A percentile compares a stretch with the other conserved stretches of the same genome.
Conservation (phyloP, 2,888 invertebrate species). For the Chymomyza fuscimana region DNA sequence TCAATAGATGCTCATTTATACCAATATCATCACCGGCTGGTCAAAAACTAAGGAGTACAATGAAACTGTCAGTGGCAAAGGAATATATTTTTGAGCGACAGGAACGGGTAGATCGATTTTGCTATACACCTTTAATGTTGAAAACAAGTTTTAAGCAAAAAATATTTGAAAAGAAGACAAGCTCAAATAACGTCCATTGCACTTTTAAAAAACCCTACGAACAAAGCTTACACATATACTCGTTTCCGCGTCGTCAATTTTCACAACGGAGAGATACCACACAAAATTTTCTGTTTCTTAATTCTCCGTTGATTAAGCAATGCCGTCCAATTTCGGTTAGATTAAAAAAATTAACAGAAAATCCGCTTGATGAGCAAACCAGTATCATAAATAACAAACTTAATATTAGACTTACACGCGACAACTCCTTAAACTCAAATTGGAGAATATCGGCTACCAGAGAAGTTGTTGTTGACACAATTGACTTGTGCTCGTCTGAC, state of each 20-base stretch:
- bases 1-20: constrained; percentile 80
- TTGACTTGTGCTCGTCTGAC: constrained; percentile 85
- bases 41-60: constrained; percentile 80
- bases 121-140: constrained; percentile 79
- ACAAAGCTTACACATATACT: constrained; percentile 74
- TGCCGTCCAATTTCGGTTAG: constrained; percentile 79
- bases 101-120: constrained; percentile 81
- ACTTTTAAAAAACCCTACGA: constrained; percentile 77
- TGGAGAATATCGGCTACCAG: constrained; percentile 77
- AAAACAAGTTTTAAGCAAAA: constrained; percentile 69
- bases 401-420: constrained; percentile 77
- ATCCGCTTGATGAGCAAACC: constrained; percentile 61
- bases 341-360: constrained; percentile 76
- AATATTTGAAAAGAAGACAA: constrained; percentile 73
- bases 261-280: constrained; percentile 72
- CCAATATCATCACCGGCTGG: constrained; percentile 82
- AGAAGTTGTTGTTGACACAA: constrained; percentile 81
- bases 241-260: constrained; percentile 78
- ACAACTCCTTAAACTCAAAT: constrained; percentile 74
- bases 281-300: constrained; percentile 76
- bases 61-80: constrained; percentile 79
- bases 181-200: constrained; percentile 61
- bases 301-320: constrained; percentile 77
- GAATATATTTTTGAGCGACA: constrained; percentile 81
- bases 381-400: constrained; percentile 64